phyloP scores from a whole-genome alignment of 2,113 vertebrate species.

The Saimiri boliviensis region DNA sequence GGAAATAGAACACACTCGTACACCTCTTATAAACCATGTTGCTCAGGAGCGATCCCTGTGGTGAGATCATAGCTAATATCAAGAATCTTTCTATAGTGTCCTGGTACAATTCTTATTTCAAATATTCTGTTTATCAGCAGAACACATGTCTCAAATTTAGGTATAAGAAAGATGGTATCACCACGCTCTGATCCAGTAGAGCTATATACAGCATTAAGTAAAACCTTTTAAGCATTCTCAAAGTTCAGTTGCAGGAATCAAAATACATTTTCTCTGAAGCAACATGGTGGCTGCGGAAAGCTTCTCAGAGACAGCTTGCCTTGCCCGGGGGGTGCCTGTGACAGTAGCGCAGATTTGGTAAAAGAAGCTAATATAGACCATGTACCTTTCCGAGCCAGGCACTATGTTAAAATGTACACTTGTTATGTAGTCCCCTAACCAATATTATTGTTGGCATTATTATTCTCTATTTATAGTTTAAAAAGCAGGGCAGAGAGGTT shows the following conservation, averaged over 20 bases:
- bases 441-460: background rate
- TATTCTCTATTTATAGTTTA: background rate
- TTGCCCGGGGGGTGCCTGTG: background rate
- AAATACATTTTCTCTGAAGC: background rate
- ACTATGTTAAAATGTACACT: background rate
- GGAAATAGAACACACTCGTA: no score
- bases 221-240: background rate
- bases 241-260: background rate
- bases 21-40: background rate
- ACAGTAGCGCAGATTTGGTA: background rate
- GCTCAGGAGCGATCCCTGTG: background rate
- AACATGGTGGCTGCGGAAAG: background rate
- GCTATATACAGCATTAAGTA: background rate
- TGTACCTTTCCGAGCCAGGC: background rate
- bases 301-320: no score
- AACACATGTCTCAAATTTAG: background rate
- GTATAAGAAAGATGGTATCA: background rate
- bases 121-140: background rate
- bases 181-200: background rate
- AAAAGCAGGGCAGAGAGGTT: background rate
- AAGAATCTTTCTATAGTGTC: background rate
- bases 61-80: background rate
- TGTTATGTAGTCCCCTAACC: background rate
- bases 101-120: background rate
- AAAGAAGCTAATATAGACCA: background rate